Evolutionary conservation across 2,113 vertebrate genomes (phyloP), one percentile per base, ranked within the genome.

Genomic region (Phaethon lepturus): DNA sequence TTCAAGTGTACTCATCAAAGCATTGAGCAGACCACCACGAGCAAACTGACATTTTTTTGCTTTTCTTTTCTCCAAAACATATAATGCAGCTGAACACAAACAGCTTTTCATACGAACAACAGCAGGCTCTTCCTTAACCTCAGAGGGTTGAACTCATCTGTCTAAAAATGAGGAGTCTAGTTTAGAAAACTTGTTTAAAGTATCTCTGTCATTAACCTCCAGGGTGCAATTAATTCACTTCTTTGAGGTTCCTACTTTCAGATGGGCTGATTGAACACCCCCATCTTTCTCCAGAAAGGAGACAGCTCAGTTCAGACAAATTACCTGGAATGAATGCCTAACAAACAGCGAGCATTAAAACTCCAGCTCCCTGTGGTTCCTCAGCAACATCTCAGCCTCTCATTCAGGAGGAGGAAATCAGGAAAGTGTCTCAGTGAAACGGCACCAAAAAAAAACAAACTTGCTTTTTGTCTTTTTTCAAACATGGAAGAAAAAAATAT

Each of bases 41-140:
- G 42, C 49, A 93, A 77, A 68, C 29, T 3, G 35, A 64, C 67
- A 40, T 52, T 45, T 58, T 81, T 59, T 73, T 73, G 64, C 11
- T 81, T 79, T 83, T 31, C 44, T 96, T 59, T 86, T 72, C 88
- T 94, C 59, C 59, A 58, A 63, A 95, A 80, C 12, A 29, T 66
- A 16, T 40, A 90, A 82, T 77, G 75, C 69, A 88, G 80, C 76
- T 93, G 90, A 97, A 95, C 81, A 71, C 42, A 81, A 79, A 79
- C 75, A 83, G 52, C 13, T 95, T 84, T 95, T 93, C 92, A 63
- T 23, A 77, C 63, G 71, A 95, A 94, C 42, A 88, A 42, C 92
- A 94, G 75, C 75, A 90, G 71, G 58, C 56, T 75, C 71, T 88
- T 94, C 89, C 79, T 83, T 42, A 77, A 0, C 45, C 45, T 94